Evolutionary conservation across 2,797 vertebrate species (phyloP), one percentile per base, ranked within the genome.

Genomic region (Sternotherus odoratus): DNA sequence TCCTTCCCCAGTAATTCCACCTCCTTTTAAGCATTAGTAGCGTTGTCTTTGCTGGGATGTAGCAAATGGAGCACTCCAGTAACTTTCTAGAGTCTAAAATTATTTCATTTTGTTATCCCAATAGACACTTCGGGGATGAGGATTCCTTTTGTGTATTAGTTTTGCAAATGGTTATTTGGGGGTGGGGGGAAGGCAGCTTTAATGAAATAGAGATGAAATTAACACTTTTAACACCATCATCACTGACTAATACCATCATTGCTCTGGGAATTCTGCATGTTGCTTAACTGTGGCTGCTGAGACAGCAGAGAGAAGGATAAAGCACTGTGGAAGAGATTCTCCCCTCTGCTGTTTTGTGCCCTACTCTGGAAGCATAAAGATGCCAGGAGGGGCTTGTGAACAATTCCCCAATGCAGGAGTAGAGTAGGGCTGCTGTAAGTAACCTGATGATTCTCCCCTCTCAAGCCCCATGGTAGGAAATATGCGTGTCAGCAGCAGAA

Each of bases 1-100:
- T 90, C 92, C 87, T 94, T 96, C 96, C 94, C 81, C 79, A 94
- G 81, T 91, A 89, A 93, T 39, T 54, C 84, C 48, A n/a, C 26
- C 89, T 85, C 92, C 49, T 93, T 53, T 78, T 75, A 95, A 80
- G 60, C 81, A 91, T 90, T 89, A 94, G 92, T 94, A 86, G 77
- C 79, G 43, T 84, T 57, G 36, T 95, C 43, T 84, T 83, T 63
- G 77, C 43, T 75, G 75, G 93, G 56, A 50, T 48, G 85, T 39
- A 87, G 74, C 1, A 28, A 82, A 50, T 4, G 75, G 78, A 30
- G 46, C 15, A 36, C 2, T 91, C 60, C 83, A 77, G 30, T 89
- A 86, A 74, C 43, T 90, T 66, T 79, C 49, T 36, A 43, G 78
- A 86, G 39, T 69, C 87, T 80, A 77, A 23, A 36, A 82, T 92